Conservation (phyloP, 2,797 vertebrate species). For the Hirundo rustica region DNA sequence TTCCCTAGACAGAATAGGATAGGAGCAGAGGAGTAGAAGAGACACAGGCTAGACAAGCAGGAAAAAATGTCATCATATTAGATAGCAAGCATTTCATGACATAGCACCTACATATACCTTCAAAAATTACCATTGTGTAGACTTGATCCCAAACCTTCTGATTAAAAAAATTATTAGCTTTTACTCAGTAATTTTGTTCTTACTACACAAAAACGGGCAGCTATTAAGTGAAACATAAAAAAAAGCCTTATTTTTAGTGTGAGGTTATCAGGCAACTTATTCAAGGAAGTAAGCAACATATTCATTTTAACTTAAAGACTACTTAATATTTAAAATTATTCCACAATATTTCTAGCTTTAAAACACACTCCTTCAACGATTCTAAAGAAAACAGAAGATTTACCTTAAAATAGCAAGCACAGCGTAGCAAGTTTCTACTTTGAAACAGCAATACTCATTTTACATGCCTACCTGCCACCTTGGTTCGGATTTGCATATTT, state of each 20-base stretch:
- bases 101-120: neutral
- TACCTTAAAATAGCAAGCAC: neutral
- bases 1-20: neutral
- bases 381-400: neutral
- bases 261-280: neutral
- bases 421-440: neutral
- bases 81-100: neutral
- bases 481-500: slow-evolving; percentile 99
- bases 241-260: fast-evolving
- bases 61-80: neutral
- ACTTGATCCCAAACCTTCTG: neutral
- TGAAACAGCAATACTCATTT: slow-evolving; percentile 40
- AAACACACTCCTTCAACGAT: neutral
- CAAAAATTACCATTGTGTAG: neutral
- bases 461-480: slow-evolving; percentile 89
- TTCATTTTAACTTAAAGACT: neutral
- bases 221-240: neutral
- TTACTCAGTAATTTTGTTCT: neutral
- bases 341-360: neutral
- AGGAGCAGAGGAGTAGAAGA: neutral
- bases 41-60: neutral
- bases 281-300: neutral
- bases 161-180: neutral
- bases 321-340: neutral
- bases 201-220: neutral